Base-by-base conservation (phyloP, 2,113 vertebrate genomes). In the Myrmecobius fasciatus region DNA sequence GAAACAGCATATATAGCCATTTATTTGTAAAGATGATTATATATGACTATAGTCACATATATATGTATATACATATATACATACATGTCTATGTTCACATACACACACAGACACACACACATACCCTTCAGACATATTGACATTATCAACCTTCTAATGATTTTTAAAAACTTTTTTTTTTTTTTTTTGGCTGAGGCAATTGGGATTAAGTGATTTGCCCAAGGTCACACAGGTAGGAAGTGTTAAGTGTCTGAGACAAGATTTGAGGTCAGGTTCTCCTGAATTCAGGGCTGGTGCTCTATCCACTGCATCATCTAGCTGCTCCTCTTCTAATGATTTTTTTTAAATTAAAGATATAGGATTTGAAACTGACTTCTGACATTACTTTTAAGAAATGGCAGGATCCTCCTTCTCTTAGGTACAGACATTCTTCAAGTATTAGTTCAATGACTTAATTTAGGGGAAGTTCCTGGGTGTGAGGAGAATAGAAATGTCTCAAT, bases 321-420 rank as follows among this genome's bases (percentile, higher is more conserved):
- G n/a, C n/a, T n/a, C n/a, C n/a, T n/a, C 96, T 94, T 92, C 89
- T 49, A 96, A 89, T 93, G 92, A 56, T 92, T 91, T 91, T 97
- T 97, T 91, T 97, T 97, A 98, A 95, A 97, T 95, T 95, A 97
- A 97, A 98, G 83, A 91, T 90, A 0, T 67, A 97, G 92, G 94
- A 97, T 98, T 98, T 98, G 95, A 97, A 98, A 89, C 94, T 95
- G 96, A 97, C 95, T 97, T 98, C 96, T 95, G 95, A 94, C 95
- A 96, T 96, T 95, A 31, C 96, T 92, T 96, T 96, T 75, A 47
- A 97, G 95, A 97, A 96, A 96, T 11, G 31, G 89, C 92, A 28
- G 93, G 3, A 3, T 52, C 36, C 67, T 93, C 92, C 83, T 93
- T 92, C 91, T 96, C 52, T 49, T 43, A 95, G 96, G 96, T 97